These are phyloP conservation scores for Crotophaga sulcirostris DNA, from an alignment of 2,113 vertebrate genomes.

Conservation along the genomic window DNA sequence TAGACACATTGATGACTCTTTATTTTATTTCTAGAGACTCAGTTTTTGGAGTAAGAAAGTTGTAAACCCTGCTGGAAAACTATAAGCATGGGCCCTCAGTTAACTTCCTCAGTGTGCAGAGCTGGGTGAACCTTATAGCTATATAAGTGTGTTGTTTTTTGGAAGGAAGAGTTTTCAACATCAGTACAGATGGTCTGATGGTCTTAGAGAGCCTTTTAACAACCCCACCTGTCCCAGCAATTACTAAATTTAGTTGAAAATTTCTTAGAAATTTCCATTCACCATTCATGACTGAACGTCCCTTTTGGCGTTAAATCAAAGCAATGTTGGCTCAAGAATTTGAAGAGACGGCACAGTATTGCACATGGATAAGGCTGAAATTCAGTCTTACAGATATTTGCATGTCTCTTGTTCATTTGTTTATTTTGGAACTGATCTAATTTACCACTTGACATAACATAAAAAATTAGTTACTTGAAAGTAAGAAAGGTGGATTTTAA, in stretches of 20 bases:
- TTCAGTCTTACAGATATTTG: background rate
- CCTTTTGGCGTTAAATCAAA: background rate
- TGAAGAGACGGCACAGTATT: background rate
- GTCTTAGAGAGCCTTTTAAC: background rate
- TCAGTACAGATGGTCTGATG: background rate
- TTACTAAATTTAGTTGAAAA: background rate
- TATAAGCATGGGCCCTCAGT: background rate
- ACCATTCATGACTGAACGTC: background rate
- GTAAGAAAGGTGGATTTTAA: background rate
- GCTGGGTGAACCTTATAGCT: background rate
- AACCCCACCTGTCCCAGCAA: background rate
- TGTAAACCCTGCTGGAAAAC: background rate
- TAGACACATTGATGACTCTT: background rate
- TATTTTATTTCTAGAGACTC: background rate
- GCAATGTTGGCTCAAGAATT: background rate
- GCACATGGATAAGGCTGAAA: background rate
- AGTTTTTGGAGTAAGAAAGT: background rate
- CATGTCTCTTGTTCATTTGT: background rate
- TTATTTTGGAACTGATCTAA: background rate
- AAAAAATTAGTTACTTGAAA: background rate
- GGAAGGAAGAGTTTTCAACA: background rate
- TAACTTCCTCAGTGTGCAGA: background rate
- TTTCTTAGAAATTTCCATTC: background rate
- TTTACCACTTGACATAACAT: background rate
- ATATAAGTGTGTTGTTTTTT: background rate